These are phyloP conservation scores for Xestia c-nigrum DNA, from an alignment of 2,888 invertebrate genomes.

Conservation along the genomic window DNA sequence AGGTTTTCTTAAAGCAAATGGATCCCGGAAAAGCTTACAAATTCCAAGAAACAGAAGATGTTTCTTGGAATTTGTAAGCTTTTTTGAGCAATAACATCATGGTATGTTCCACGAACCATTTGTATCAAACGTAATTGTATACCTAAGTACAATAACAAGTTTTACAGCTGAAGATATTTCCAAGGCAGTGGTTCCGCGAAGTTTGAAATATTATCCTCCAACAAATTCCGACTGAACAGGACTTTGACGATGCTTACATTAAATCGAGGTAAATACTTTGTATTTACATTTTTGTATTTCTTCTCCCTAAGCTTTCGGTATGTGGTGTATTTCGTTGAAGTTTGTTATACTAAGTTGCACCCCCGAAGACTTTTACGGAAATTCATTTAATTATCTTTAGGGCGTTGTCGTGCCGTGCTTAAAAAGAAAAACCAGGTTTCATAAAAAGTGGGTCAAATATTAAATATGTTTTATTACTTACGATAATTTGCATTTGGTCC, in stretches of 20 bases:
- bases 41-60: neutral
- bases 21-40: neutral
- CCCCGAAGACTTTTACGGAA: no score
- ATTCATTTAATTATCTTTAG: no score
- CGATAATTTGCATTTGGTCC: no score
- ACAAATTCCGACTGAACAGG: constrained; percentile 31
- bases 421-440: no score
- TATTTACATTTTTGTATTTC: constrained; percentile 20
- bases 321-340: neutral
- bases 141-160: constrained; percentile 9
- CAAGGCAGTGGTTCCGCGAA: constrained; percentile 22
- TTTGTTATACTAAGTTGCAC: neutral
- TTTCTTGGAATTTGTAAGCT: no score
- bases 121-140: constrained; percentile 5
- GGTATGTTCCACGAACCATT: neutral
- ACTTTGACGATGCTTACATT: constrained; percentile 31
- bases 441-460: no score
- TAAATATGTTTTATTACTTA: no score
- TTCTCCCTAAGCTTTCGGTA: neutral
- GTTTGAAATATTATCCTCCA: constrained; percentile 38
- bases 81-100: neutral
- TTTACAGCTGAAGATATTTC: constrained; percentile 13
- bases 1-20: neutral
- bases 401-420: no score
- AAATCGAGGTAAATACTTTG: constrained; percentile 35